Conservation (phyloP, 2,797 vertebrate genomes). For the Coccyzus lansbergi region DNA sequence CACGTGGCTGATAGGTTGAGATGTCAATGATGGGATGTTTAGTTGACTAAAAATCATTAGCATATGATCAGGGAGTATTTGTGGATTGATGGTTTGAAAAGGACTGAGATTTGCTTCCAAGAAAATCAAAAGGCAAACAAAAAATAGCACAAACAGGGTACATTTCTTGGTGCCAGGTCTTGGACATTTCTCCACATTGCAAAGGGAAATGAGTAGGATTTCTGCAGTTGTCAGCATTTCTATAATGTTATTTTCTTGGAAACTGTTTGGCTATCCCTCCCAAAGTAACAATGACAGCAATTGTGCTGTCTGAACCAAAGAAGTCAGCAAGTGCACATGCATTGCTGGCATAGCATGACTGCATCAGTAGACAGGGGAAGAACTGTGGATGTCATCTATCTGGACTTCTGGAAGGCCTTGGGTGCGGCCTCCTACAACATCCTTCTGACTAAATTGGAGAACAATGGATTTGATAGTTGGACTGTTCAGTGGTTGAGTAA, state of each 20-base stretch:
- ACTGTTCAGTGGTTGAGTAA: no score
- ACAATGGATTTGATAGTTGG: no score
- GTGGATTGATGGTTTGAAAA: neutral
- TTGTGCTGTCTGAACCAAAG: neutral
- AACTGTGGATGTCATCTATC: no score
- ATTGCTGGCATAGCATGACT: neutral
- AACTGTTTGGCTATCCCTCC: neutral
- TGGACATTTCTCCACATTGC: neutral
- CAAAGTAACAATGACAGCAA: neutral
- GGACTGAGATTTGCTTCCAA: neutral
- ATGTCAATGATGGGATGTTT: neutral
- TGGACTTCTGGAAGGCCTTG: no score
- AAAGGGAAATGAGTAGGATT: neutral
- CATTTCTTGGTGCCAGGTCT: neutral
- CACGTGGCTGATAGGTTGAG: neutral
- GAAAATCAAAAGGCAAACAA: neutral
- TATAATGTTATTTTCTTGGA: neutral
- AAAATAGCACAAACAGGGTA: no score
- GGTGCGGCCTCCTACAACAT: no score
- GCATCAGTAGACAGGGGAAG: neutral
- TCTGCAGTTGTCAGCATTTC: neutral
- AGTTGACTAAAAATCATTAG: neutral
- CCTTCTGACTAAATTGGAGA: no score
- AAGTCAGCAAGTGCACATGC: neutral
- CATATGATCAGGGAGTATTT: neutral